Percentiles rank a stretch among this genome's conserved stretches.
phyloP scores from a whole-genome alignment of 1,140 invertebrate species.

The Trissolcus basalis region DNA sequence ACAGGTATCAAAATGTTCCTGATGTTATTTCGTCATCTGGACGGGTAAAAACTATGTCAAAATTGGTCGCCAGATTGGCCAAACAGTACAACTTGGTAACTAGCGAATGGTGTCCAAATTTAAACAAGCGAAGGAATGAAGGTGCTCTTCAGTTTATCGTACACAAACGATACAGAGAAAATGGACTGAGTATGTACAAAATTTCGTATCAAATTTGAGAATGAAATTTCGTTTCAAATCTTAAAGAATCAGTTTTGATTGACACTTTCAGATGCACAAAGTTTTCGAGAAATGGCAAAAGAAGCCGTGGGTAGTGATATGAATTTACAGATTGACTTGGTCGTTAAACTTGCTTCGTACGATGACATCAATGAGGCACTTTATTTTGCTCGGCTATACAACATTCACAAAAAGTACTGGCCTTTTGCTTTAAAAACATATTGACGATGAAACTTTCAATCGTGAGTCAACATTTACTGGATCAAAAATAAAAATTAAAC shows the following conservation, averaged over 20 bases:
- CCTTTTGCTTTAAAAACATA: conserved; percentile 74
- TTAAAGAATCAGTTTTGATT: too few relatives aligned
- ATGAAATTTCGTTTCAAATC: conserved; percentile 20
- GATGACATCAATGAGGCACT: conserved; percentile 78
- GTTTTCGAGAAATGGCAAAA: conserved; percentile 82
- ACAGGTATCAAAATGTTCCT: conserved; percentile 77
- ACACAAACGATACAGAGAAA: conserved; percentile 79
- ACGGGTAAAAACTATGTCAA: conserved; percentile 79
- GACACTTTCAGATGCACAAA: conserved; percentile 75
- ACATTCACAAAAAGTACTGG: conserved; percentile 77
- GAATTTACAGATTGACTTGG: conserved; percentile 77
- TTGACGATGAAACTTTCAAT: conserved; percentile 61
- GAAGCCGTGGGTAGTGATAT: conserved; percentile 78
- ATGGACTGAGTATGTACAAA: conserved; percentile 76
- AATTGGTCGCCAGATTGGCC: conserved; percentile 79
- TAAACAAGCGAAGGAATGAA: conserved; percentile 79
- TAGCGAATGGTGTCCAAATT: conserved; percentile 78
- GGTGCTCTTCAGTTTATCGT: conserved; percentile 82
- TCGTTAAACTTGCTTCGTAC: conserved; percentile 74
- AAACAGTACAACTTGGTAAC: conserved; percentile 80
- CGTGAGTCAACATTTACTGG: conserved; percentile 49
- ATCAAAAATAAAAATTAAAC: too few relatives aligned
- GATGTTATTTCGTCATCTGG: conserved; percentile 79
- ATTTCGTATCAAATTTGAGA: not conserved
- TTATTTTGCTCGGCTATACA: conserved; percentile 79